Evolutionary conservation across 1,140 invertebrate genomes (phyloP).

Genomic region (Subanguina moxae): DNA sequence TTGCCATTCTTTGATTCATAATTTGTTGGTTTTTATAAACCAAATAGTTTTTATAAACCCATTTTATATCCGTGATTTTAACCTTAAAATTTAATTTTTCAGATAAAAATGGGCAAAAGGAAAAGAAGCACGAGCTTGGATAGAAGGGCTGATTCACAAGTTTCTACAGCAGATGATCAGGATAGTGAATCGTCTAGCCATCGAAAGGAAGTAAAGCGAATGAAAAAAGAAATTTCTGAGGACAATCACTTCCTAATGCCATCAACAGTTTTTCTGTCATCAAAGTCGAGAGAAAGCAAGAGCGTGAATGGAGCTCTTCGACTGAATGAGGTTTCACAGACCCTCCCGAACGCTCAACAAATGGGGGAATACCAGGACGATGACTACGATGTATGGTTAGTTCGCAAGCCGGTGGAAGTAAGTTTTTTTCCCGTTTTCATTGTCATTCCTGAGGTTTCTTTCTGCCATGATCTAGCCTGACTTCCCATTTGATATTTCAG

Average conservation of each 20-base stretch:
- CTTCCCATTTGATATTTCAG: too few relatives aligned
- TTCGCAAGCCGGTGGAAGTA: slow-evolving; percentile 24
- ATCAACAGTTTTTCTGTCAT: not conserved
- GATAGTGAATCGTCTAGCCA: not conserved
- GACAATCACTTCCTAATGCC: not conserved
- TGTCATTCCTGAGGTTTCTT: too few relatives aligned
- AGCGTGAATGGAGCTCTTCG: not conserved
- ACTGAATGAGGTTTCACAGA: slow-evolving; percentile 8
- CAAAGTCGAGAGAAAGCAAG: not conserved
- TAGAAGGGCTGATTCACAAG: too few relatives aligned
- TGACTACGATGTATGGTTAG: slow-evolving; percentile 16
- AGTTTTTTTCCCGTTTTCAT: not conserved
- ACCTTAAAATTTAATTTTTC: too few relatives aligned
- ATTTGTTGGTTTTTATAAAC: too few relatives aligned
- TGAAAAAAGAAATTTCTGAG: slow-evolving; percentile 2
- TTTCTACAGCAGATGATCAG: too few relatives aligned
- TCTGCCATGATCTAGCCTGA: too few relatives aligned
- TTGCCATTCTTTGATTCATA: too few relatives aligned
- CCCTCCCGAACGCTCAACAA: not conserved
- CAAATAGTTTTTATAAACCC: too few relatives aligned
- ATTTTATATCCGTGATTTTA: too few relatives aligned
- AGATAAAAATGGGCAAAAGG: not conserved
- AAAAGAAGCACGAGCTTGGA: too few relatives aligned
- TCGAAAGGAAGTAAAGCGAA: not conserved
- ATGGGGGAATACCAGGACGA: not conserved